Base-by-base conservation (phyloP, 2,888 invertebrate genomes). In the Stenoptilia bipunctidactyla region DNA sequence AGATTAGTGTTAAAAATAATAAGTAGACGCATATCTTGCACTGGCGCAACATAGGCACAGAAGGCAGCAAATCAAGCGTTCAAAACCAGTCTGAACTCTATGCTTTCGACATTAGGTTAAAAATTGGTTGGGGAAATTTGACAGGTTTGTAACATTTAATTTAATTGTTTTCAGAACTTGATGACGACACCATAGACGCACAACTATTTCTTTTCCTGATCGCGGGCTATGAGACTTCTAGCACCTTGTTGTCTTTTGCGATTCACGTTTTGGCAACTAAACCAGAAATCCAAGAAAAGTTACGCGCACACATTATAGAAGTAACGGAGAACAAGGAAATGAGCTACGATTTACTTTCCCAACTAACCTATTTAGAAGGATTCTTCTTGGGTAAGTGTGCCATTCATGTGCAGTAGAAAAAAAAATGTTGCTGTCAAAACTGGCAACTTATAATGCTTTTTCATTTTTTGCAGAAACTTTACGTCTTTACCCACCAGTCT, bases 211-310 rank as follows among this genome's bases (percentile, higher is more conserved):
- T 88, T 1, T 88, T 89, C 60, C 79, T 88, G 1, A 60, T 87
- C 38, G 88, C 87, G 38, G 88, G 88, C 0, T 88, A 85, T 50
- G 88, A 89, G 53, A 88, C 88, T 0, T 86, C 87, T 0, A 85
- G 87, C 39, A 86, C 86, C 0, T 55, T 87, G n/a, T 53, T 88
- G 27, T 83, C 86, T 0, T 87, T 86, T 47, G 83, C 83, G 1
- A 63, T 85, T 8, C 85, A 86, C 50, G 80, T 83, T 10, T 51
- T 89, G 34, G 86, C 87, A 0, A 65, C 73, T 0, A 68, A 75
- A 42, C 75, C 76, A 0, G 73, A 79, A 0, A 48, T 86, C 3
- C 87, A 86, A 50, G 61, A 66, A 0, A 75, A 74, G 48, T 56
- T 86, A 8, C 55, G 86, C 27, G 52, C 61, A 3, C 84, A 86